Evolutionary conservation across 2,797 vertebrate species (phyloP).

Genomic region (Dipus sagitta): DNA sequence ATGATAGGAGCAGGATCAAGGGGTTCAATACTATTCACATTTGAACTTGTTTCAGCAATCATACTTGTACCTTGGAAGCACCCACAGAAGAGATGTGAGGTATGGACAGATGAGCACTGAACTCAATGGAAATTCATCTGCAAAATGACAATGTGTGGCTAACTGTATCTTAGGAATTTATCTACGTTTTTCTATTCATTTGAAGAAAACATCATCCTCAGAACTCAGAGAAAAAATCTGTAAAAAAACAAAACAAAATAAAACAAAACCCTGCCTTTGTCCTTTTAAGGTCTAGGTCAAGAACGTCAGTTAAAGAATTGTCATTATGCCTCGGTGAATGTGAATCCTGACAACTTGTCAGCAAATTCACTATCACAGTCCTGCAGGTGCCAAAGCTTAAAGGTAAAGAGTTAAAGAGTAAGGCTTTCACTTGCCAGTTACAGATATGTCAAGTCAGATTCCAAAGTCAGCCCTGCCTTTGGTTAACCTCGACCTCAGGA

Average conservation of each 20-base stretch:
- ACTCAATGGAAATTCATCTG: not conserved
- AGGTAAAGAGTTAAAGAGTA: slow-evolving; percentile 8
- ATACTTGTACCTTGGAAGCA: not conserved
- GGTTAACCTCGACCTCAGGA: not conserved
- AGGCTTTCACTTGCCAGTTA: slow-evolving; percentile 18
- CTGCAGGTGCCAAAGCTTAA: not conserved
- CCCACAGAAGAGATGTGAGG: not conserved
- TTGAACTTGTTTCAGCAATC: not conserved
- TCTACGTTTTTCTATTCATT: not conserved
- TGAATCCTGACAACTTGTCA: not conserved
- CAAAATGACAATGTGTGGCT: not conserved
- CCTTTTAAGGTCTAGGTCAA: slow-evolving; percentile 28
- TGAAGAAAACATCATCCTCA: not conserved
- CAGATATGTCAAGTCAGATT: not conserved
- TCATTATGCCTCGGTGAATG: not conserved
- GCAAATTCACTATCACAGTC: not conserved
- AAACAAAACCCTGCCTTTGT: not conserved
- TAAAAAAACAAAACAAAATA: not conserved
- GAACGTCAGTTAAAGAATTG: not conserved
- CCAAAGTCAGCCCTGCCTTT: not conserved
- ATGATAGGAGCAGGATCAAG: not conserved
- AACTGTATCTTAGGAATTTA: not conserved
- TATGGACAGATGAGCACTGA: not conserved
- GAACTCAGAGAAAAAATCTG: slow-evolving; percentile 18
- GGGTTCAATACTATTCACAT: fast-evolving